Evolutionary conservation across 2,797 vertebrate species (phyloP).

Genomic region (Serranus cabrilla): DNA sequence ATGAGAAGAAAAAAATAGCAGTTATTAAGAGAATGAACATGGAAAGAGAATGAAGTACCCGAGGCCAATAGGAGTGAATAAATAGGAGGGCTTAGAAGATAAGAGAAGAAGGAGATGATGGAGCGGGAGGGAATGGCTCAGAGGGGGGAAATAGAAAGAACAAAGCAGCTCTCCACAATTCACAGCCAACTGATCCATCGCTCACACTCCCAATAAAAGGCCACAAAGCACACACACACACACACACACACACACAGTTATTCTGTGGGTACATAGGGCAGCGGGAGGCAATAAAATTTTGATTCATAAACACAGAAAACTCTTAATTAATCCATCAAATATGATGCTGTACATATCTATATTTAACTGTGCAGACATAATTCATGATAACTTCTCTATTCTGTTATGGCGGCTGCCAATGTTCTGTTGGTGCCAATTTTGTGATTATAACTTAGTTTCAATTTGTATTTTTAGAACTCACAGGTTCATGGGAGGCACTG

Average conservation of each 20-base stretch:
- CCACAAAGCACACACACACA: no score
- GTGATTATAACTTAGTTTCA: neutral
- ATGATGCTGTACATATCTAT: neutral
- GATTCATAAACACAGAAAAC: neutral
- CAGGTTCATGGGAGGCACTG: neutral
- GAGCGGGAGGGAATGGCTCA: neutral
- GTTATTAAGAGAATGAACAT: conserved; percentile 2
- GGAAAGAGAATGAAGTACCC: conserved; percentile 15
- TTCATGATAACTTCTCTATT: neutral
- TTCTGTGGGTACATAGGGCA: neutral
- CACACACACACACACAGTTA: no score
- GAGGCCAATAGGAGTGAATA: conserved; percentile 19
- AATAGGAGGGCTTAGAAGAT: neutral
- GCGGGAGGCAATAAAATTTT: neutral
- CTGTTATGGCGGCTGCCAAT: neutral
- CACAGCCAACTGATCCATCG: conserved; percentile 6
- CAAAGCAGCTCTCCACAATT: neutral
- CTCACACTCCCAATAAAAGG: neutral
- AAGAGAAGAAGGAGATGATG: conserved; percentile 2
- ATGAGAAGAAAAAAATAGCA: conserved; percentile 1
- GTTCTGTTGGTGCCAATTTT: no score
- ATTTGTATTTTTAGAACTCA: neutral
- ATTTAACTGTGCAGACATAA: neutral
- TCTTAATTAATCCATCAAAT: neutral
- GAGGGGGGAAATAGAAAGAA: neutral